These are phyloP conservation scores for Holothuria glaberrima DNA, from an alignment of 35 echinoderm and acorn worm species.

Conservation along the genomic window DNA sequence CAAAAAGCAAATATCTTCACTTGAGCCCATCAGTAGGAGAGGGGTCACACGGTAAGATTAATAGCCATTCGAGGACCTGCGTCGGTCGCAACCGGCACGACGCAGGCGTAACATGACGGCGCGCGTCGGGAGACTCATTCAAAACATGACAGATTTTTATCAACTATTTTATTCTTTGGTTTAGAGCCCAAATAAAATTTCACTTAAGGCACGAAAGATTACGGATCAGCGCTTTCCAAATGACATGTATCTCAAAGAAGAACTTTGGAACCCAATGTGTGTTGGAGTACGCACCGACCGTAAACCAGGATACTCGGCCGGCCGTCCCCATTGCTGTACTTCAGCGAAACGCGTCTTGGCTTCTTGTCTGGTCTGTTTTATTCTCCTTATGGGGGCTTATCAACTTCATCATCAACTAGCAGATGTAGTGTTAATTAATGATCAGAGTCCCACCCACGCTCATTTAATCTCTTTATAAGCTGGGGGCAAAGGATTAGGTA, in stretches of 20 bases:
- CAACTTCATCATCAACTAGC: conserved; percentile 22
- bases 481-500: no score
- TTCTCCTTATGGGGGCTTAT: conserved; percentile 16
- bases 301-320: conserved; percentile 20
- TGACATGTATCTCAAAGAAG: neutral
- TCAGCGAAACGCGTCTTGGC: neutral
- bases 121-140: conserved; percentile 12
- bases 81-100: conserved; percentile 52
- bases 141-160: conserved; percentile 58
- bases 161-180: conserved; percentile 4
- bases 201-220: conserved; percentile 45
- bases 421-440: conserved; percentile 49
- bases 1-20: conserved; percentile 54
- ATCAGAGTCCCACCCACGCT: conserved; percentile 1
- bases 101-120: conserved; percentile 36
- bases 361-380: conserved; percentile 7
- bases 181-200: conserved; percentile 50
- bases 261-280: neutral
- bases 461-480: no score
- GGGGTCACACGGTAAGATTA: conserved; percentile 11
- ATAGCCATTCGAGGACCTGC: conserved; percentile 18
- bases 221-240: conserved; percentile 44
- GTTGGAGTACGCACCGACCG: neutral
- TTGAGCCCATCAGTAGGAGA: conserved; percentile 37
- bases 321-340: conserved; percentile 29